These are phyloP conservation scores for Drosophila koepferae DNA, from an alignment of 2,888 invertebrate species.

Conservation along the genomic window DNA sequence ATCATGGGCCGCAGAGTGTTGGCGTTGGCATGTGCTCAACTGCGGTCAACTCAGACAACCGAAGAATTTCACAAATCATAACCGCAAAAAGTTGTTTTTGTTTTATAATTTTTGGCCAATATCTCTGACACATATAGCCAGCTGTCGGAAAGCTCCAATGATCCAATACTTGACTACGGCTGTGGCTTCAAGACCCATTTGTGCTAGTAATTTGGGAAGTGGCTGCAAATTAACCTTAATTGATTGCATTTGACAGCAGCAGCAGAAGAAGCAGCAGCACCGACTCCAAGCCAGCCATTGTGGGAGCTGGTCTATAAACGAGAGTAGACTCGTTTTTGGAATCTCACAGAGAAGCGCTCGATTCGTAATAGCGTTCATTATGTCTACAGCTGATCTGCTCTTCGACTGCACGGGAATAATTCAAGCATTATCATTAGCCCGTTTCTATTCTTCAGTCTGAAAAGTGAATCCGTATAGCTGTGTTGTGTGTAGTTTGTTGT, in stretches of 20 bases:
- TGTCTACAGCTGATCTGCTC: slow-evolving; percentile 25
- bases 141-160: slow-evolving; percentile 3
- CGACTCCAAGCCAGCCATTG: slow-evolving; percentile 34
- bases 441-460: slow-evolving; percentile 40
- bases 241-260: slow-evolving; percentile 78
- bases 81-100: slow-evolving; percentile 52
- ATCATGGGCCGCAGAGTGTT: slow-evolving; percentile 63
- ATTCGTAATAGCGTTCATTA: slow-evolving; percentile 68
- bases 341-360: slow-evolving; percentile 23
- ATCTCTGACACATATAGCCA: slow-evolving; percentile 54
- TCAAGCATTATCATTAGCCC: slow-evolving; percentile 74
- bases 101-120: slow-evolving; percentile 44
- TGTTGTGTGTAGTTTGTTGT: background rate
- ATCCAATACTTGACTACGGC: slow-evolving; percentile 3
- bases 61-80: slow-evolving; percentile 69
- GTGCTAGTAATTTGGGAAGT: slow-evolving; percentile 76
- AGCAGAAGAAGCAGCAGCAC: slow-evolving; percentile 14
- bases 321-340: slow-evolving; percentile 40
- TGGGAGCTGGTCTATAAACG: slow-evolving; percentile 65
- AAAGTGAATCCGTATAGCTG: slow-evolving; percentile 66
- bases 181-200: slow-evolving; percentile 35
- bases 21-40: slow-evolving; percentile 48
- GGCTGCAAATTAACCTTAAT: slow-evolving; percentile 78
- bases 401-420: slow-evolving; percentile 52
- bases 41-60: slow-evolving; percentile 47